Evolutionary conservation across 2,888 invertebrate genomes (phyloP).

Genomic region (Diachrysia chrysitis): DNA sequence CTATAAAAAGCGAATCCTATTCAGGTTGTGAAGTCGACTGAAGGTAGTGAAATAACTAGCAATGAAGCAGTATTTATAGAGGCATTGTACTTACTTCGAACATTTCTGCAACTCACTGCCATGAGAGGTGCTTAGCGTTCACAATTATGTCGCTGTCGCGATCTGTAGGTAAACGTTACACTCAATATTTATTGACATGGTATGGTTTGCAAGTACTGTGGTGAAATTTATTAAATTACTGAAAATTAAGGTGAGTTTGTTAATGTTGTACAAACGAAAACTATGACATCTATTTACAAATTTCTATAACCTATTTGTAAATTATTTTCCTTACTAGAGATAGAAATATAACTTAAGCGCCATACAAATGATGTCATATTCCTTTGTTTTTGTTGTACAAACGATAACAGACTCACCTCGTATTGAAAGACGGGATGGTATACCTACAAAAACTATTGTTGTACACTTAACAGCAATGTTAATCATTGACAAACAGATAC

Average conservation of each 20-base stretch:
- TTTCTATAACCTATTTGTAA: no score
- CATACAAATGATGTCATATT: no score
- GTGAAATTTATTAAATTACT: not conserved
- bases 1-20: constrained; percentile 4
- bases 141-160: constrained; percentile 21
- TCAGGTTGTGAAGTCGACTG: constrained; percentile 42
- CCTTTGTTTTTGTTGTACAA: no score
- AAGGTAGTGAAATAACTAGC: constrained; percentile 48
- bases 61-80: constrained; percentile 50
- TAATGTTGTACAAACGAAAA: no score
- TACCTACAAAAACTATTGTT: no score
- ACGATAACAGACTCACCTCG: no score
- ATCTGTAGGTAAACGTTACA: constrained; percentile 2
- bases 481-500: no score
- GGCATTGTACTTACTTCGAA: constrained; percentile 41
- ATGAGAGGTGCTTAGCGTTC: constrained; percentile 29
- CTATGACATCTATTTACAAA: no score
- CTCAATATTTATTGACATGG: constrained; percentile 5
- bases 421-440: no score
- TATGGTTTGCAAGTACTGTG: not conserved
- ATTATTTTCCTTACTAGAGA: no score
- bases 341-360: no score
- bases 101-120: constrained; percentile 40
- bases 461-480: no score
- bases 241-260: not conserved